Percentiles rank a stretch among this genome's conserved stretches.
Conservation (phyloP, 1,140 invertebrate genomes). For the Drosophila truncata region DNA sequence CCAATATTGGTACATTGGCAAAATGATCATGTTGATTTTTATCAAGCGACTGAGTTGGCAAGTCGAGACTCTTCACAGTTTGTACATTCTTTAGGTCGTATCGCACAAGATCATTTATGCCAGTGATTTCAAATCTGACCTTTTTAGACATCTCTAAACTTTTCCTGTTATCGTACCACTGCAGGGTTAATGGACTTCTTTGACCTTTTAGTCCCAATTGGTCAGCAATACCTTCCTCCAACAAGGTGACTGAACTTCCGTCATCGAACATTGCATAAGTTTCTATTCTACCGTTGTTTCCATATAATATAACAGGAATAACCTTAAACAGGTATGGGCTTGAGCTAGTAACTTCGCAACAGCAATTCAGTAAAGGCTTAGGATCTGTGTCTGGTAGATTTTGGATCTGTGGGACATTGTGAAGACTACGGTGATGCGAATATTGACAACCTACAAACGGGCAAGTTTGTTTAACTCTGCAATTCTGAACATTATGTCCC, state of each 20-base stretch:
- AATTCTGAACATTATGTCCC: too few relatives aligned
- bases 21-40: background rate
- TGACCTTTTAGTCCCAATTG: background rate
- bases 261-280: background rate
- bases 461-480: too few relatives aligned
- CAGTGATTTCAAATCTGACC: background rate
- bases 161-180: background rate
- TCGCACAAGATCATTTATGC: background rate
- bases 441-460: too few relatives aligned
- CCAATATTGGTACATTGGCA: background rate
- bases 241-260: background rate
- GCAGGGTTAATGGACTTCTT: background rate
- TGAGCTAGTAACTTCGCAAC: background rate
- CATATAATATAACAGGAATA: background rate
- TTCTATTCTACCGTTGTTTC: too few relatives aligned
- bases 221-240: background rate
- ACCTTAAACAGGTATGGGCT: background rate
- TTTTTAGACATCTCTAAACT: background rate
- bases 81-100: background rate
- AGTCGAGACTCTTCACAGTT: background rate
- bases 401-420: background rate
- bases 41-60: background rate
- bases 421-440: background rate
- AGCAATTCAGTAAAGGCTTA: background rate
- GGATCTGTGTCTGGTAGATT: conserved; percentile 2